Conservation (phyloP, 1,140 invertebrate species). For the Asbolus verrucosus region DNA sequence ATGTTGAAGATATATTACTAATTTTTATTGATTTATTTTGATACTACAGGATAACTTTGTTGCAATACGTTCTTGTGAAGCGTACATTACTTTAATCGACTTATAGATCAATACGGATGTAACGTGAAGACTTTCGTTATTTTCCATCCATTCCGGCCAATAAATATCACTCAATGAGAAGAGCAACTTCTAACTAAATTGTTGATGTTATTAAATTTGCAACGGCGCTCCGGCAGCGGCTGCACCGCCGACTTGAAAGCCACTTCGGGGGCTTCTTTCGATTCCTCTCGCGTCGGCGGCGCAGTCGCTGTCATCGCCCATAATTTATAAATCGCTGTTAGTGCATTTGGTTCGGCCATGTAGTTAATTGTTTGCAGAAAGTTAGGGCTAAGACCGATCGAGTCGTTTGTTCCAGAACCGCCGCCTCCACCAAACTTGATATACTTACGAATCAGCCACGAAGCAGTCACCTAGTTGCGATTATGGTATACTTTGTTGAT, state of each 20-base stretch:
- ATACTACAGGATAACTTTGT: constrained; percentile 51
- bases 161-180: constrained; percentile 17
- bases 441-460: constrained; percentile 59
- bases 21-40: constrained; percentile 54
- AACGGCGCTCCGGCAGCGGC: constrained; percentile 17
- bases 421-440: constrained; percentile 41
- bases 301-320: no score
- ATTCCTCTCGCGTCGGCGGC: no score
- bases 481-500: constrained; percentile 40
- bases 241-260: not conserved
- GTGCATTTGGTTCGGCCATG: no score
- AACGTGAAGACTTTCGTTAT: constrained; percentile 35
- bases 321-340: no score
- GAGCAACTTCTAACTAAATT: constrained; percentile 24
- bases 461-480: constrained; percentile 55
- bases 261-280: not conserved
- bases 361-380: constrained; percentile 18
- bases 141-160: constrained; percentile 43
- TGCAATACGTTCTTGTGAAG: constrained; percentile 50
- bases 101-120: constrained; percentile 35
- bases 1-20: constrained; percentile 60
- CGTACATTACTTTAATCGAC: constrained; percentile 41
- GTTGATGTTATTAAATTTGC: constrained; percentile 38
- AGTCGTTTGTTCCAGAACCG: constrained; percentile 34
- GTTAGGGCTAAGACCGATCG: not conserved